Base-by-base conservation (phyloP, 2,113 vertebrate genomes). In the Ailuropoda melanoleuca region DNA sequence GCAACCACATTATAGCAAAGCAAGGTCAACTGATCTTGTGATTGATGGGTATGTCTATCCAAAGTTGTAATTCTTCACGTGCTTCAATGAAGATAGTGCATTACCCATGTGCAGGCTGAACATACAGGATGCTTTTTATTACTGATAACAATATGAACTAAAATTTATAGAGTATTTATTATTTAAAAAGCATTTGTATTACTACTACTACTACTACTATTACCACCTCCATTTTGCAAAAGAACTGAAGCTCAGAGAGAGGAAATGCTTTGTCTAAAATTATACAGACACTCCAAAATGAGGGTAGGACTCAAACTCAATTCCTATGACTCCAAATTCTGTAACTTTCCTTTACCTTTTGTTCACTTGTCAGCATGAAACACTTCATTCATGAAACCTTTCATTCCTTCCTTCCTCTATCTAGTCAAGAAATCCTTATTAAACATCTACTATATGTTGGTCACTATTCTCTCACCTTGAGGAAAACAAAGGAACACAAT, bases 1-100 rank as follows among this genome's bases (percentile, higher is more conserved):
- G 66, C 75, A 95, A 48, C 18, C 86, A 97, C 85, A 81, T 46
- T 55, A 72, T 0, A 96, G 70, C 78, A 87, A 87, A 93, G 50
- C 23, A 68, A 72, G 56, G 74, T 48, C 78, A 46, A 12, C 11
- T 58, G 39, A 64, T 68, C 68, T 74, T 91, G 15, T 48, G 46
- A 93, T 13, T 77, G 55, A 78, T 9, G 15, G 21, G 13, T 39
- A 78, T 5, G 29, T 60, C 64, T 78, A 56, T 11, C 17, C 72
- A 74, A 72, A 82, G 64, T n/a, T 91, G 58, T 64, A 80, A 85
- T 48, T 66, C 13, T 81, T 55, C 34, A 84, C 82, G n/a, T 24
- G 43, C 29, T 91, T 91, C 58, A 50, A 0, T 60, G 70, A 82
- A 85, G 37, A 88, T 0, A 83, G 11, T 26, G 10, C 1, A 93